Evolutionary conservation across 37 sponge, comb jelly and placozoan genomes (phyloP).

Genomic region (Spongilla lacustris): DNA sequence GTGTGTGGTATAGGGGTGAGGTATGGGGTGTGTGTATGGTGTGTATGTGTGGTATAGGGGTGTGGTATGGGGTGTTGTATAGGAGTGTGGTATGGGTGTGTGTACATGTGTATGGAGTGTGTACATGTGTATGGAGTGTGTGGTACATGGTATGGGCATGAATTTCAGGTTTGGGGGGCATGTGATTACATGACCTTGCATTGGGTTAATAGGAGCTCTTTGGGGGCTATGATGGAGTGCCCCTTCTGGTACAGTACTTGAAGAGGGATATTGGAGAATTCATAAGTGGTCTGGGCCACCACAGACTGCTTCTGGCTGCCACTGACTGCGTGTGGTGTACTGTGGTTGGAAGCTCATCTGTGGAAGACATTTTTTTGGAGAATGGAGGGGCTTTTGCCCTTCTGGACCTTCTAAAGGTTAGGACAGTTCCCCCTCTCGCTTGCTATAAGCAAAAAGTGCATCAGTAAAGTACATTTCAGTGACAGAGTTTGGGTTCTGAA

Average conservation of each 20-base stretch:
- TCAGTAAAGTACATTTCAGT: no score
- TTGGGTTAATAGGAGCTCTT: constrained; percentile 76
- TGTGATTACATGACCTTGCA: not conserved
- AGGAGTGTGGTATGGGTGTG: no score
- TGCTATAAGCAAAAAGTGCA: no score
- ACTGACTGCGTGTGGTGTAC: constrained; percentile 90
- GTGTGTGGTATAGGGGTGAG: no score
- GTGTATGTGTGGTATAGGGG: no score
- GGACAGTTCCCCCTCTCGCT: not conserved
- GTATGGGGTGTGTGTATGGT: no score
- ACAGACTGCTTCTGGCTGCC: constrained; percentile 83
- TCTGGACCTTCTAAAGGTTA: constrained; percentile 88
- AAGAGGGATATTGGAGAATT: constrained; percentile 67
- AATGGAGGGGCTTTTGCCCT: constrained; percentile 90
- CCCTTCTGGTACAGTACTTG: constrained; percentile 74
- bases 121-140: no score
- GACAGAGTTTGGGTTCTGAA: no score
- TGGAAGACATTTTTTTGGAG: constrained; percentile 95
- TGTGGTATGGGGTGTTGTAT: no score
- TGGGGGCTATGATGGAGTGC: constrained; percentile 89
- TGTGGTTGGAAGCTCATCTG: constrained; percentile 77
- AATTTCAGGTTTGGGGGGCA: no score
- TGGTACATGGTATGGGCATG: no score
- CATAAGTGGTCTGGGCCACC: constrained; percentile 85
- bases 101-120: no score